Percentiles rank a stretch among this genome's conserved stretches.
phyloP scores from a whole-genome alignment of 2,888 invertebrate genomes.

The Sepioteuthis lessoniana region DNA sequence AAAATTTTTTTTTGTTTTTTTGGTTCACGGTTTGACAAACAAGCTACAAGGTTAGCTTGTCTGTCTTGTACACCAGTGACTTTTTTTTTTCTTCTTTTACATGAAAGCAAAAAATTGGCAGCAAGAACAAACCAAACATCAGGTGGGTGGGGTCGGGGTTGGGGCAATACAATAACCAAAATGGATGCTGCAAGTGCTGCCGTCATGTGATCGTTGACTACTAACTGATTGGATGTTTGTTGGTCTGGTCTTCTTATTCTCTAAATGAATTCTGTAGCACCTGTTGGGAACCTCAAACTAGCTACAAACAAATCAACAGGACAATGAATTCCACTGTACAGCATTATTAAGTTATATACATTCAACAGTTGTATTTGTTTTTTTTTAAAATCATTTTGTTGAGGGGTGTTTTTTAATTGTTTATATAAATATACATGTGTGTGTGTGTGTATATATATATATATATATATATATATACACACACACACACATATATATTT shows the following conservation, averaged over 20 bases:
- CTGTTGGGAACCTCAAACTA: slow-evolving; percentile 6
- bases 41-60: background rate
- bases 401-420: background rate
- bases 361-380: background rate
- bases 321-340: slow-evolving; percentile 33
- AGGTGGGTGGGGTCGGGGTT: background rate
- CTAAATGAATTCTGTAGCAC: slow-evolving; percentile 10
- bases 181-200: slow-evolving; percentile 23
- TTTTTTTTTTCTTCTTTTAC: background rate
- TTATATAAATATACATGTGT: background rate
- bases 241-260: background rate
- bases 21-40: background rate
- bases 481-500: background rate
- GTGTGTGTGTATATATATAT: background rate
- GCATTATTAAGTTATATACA: background rate
- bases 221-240: slow-evolving; percentile 6
- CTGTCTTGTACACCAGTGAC: background rate
- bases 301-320: slow-evolving; percentile 33
- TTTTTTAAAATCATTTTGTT: background rate
- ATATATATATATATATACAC: background rate
- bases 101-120: background rate
- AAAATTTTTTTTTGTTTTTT: background rate
- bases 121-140: background rate
- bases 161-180: background rate
- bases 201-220: background rate